These are phyloP conservation scores for Cetonia aurata DNA, from an alignment of 2,888 invertebrate genomes.

Conservation along the genomic window DNA sequence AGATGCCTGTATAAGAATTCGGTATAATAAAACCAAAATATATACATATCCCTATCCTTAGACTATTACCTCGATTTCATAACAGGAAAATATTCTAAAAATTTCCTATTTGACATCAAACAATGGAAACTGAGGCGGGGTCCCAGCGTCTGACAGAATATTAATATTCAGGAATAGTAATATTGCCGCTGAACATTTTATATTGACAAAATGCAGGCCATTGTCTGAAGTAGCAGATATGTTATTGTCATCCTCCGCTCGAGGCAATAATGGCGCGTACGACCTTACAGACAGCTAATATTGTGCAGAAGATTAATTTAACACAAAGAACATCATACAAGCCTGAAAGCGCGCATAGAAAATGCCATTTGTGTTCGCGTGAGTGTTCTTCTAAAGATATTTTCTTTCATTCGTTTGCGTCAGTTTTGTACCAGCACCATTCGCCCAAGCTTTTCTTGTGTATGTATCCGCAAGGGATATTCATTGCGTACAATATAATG, in stretches of 20 bases:
- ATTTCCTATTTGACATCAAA: constrained; percentile 23
- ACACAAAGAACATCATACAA: constrained; percentile 55
- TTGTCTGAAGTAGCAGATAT: constrained; percentile 61
- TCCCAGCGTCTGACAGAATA: constrained; percentile 34
- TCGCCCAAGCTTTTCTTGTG: constrained; percentile 16
- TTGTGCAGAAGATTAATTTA: constrained; percentile 59
- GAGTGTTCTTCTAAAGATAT: constrained; percentile 48
- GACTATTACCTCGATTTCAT: too few relatives aligned
- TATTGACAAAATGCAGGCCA: constrained; percentile 62
- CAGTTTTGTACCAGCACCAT: constrained; percentile 30
- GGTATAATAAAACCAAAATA: too few relatives aligned
- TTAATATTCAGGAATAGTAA: constrained; percentile 44
- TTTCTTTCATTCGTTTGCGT: constrained; percentile 48
- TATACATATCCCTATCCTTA: neutral
- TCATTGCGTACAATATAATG: constrained; percentile 19
- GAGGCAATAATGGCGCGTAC: constrained; percentile 55
- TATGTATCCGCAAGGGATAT: constrained; percentile 20
- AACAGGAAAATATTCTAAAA: constrained; percentile 7
- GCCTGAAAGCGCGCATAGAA: constrained; percentile 50
- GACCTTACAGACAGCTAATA: constrained; percentile 58
- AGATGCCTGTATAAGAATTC: too few relatives aligned
- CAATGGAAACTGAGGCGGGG: constrained; percentile 13
- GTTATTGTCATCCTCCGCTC: constrained; percentile 59
- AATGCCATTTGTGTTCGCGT: constrained; percentile 50
- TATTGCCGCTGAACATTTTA: constrained; percentile 55